phyloP scores from a whole-genome alignment of 2,113 vertebrate genomes.

The Gorilla gorilla region DNA sequence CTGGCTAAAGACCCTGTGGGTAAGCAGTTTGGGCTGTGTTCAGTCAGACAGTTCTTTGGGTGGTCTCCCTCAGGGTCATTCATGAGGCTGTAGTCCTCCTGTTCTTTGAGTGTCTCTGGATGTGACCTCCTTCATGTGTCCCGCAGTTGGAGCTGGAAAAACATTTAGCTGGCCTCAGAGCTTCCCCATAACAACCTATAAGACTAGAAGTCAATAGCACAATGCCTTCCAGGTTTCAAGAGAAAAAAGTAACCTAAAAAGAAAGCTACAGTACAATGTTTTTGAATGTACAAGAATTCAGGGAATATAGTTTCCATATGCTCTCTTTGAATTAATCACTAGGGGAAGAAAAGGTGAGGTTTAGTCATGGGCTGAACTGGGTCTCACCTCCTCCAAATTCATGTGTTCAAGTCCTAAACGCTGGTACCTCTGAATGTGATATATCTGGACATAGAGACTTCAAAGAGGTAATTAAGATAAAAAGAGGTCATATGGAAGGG shows the following conservation, averaged over 20 bases:
- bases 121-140: not conserved
- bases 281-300: constrained; percentile 10
- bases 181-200: not conserved
- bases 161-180: not conserved
- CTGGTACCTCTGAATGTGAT: not conserved
- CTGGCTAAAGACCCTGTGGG: not conserved
- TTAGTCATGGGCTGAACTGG: not conserved
- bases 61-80: not conserved
- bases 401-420: not conserved
- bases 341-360: not conserved
- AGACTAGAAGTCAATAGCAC: not conserved
- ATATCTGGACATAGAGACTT: not conserved
- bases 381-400: not conserved
- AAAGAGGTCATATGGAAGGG: not conserved
- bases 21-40: not conserved
- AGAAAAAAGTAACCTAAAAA: not conserved
- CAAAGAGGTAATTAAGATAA: not conserved
- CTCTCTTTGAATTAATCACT: not conserved
- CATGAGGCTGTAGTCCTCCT: not conserved
- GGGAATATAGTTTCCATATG: not conserved
- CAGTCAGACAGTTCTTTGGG: fast-evolving
- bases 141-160: not conserved
- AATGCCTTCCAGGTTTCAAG: not conserved
- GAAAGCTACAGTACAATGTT: not conserved
- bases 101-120: not conserved